Percentiles rank a stretch among this genome's conserved stretches.
These are phyloP conservation scores for Bergia sp. DNA, from an alignment of 92 coral and sea anemone species.

Conservation along the genomic window DNA sequence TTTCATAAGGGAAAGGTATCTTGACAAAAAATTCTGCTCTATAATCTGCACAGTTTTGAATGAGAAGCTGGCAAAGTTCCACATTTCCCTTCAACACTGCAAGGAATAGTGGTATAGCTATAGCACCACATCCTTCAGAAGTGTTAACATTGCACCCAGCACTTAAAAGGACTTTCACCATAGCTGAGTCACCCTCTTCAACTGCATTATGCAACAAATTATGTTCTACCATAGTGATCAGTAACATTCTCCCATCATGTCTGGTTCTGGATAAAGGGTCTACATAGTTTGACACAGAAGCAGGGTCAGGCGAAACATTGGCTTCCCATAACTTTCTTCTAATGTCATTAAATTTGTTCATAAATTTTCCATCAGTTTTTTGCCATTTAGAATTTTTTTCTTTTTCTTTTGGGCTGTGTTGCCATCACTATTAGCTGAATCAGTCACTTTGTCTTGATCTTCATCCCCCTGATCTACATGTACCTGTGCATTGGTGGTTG, in stretches of 20 bases:
- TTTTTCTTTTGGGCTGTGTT: background rate
- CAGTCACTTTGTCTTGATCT: background rate
- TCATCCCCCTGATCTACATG: background rate
- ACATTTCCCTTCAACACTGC: background rate
- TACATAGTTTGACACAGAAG: constrained; percentile 41
- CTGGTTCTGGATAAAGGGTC: constrained; percentile 9
- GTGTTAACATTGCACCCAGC: constrained; percentile 1
- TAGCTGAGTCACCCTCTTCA: background rate
- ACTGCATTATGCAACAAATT: too few relatives aligned
- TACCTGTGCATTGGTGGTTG: too few relatives aligned
- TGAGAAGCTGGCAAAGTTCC: background rate
- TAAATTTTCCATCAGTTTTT: constrained; percentile 34
- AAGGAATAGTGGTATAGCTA: background rate
- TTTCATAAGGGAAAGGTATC: background rate
- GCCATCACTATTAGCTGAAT: background rate
- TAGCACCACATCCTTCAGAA: background rate
- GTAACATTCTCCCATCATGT: background rate
- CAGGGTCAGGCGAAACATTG: constrained; percentile 31
- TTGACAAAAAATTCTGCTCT: background rate
- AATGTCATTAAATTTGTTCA: background rate
- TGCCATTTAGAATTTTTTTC: background rate
- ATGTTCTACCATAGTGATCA: background rate
- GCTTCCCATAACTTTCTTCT: constrained; percentile 25
- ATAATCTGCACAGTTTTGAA: background rate
- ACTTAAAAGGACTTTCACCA: background rate